Evolutionary conservation across 2,113 vertebrate genomes (phyloP).

Genomic region (Triplophysa dalaica): DNA sequence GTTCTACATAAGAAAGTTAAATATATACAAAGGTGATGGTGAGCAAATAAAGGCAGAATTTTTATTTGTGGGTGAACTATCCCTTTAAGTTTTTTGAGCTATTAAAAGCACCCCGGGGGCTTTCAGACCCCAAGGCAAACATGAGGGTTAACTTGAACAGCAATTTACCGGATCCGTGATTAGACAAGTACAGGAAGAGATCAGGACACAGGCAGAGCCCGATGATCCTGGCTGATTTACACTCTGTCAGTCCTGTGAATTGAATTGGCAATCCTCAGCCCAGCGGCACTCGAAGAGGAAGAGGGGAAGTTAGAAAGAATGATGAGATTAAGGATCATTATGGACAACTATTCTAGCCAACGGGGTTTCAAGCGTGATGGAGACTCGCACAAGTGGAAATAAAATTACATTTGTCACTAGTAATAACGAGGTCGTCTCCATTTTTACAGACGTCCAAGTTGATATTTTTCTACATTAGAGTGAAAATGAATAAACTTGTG

Average conservation of each 20-base stretch:
- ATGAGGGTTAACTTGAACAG: slow-evolving; percentile 18
- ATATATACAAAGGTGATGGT: no score
- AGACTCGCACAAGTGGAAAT: slow-evolving; percentile 21
- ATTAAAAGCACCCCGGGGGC: no score
- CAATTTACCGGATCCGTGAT: not conserved
- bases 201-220: not conserved
- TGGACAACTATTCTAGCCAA: slow-evolving; percentile 27
- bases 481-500: slow-evolving; percentile 41
- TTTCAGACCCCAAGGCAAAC: not conserved
- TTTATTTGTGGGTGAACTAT: not conserved
- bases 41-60: not conserved
- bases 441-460: slow-evolving; percentile 12
- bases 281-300: not conserved
- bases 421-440: slow-evolving; percentile 15
- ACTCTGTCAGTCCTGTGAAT: slow-evolving; percentile 33
- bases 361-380: slow-evolving; percentile 27
- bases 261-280: slow-evolving; percentile 31
- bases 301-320: slow-evolving; percentile 27
- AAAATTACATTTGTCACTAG: slow-evolving; percentile 39
- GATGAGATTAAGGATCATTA: slow-evolving; percentile 34
- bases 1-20: no score
- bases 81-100: not conserved
- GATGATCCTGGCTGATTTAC: slow-evolving; percentile 29
- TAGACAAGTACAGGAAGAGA: not conserved
- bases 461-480: slow-evolving; percentile 15